A percentile compares a stretch with the other conserved stretches of the same genome.
Conservation (phyloP, 2,113 vertebrate species). For the Lichenostomus cassidix region DNA sequence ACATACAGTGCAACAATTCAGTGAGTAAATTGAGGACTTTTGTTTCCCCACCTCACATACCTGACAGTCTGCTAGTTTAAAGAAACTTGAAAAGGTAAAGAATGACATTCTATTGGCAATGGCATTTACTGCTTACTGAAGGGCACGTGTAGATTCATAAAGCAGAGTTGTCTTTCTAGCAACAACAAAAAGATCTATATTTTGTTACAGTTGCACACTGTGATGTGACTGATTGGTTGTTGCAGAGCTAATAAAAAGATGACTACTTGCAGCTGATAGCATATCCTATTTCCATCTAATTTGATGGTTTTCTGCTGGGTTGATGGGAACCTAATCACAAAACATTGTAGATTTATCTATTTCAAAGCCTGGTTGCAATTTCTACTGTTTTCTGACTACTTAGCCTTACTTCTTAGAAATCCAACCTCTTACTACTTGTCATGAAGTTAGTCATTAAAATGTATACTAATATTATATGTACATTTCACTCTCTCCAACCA, state of each 20-base stretch:
- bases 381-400: slow-evolving; percentile 61
- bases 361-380: slow-evolving; percentile 62
- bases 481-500: background rate
- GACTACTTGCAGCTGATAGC: slow-evolving; percentile 63
- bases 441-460: slow-evolving; percentile 2
- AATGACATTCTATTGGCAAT: background rate
- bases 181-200: background rate
- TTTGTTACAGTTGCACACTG: slow-evolving; percentile 52
- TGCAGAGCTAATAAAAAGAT: slow-evolving; percentile 71
- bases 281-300: slow-evolving; percentile 70
- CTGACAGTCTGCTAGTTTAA: background rate
- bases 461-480: background rate
- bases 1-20: background rate
- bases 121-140: background rate
- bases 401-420: slow-evolving; percentile 53
- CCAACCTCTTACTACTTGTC: background rate
- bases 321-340: slow-evolving; percentile 66
- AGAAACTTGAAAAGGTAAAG: background rate
- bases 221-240: slow-evolving; percentile 62
- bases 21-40: slow-evolving; percentile 3
- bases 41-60: background rate
- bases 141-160: slow-evolving; percentile 3
- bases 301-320: slow-evolving; percentile 66
- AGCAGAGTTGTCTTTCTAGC: background rate
- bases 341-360: slow-evolving; percentile 69